These are phyloP conservation scores for Vanacampus margaritifer DNA, from an alignment of 2,113 vertebrate species.

Conservation along the genomic window DNA sequence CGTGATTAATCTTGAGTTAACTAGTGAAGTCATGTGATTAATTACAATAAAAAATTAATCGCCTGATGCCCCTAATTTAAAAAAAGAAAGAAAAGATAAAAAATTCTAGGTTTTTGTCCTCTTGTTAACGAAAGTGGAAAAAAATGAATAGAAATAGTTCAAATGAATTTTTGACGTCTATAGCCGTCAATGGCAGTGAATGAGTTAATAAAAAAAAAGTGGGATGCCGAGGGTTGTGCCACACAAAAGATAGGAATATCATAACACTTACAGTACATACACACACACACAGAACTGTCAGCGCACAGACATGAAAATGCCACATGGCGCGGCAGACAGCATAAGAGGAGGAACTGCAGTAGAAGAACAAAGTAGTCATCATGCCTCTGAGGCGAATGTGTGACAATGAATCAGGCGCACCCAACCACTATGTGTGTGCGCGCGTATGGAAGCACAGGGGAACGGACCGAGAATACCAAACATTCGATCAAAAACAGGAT, in stretches of 20 bases:
- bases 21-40: too few species aligned
- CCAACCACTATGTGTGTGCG: conserved; percentile 12
- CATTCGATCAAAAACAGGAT: not conserved
- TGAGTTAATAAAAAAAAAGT: too few species aligned
- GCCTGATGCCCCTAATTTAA: too few species aligned
- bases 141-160: too few species aligned
- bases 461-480: not conserved
- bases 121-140: too few species aligned
- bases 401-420: conserved; percentile 39
- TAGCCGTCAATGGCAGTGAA: too few species aligned
- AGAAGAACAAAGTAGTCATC: conserved; percentile 52
- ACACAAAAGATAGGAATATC: not conserved
- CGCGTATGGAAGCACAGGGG: conserved; percentile 6
- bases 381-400: conserved; percentile 27
- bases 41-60: too few species aligned
- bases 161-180: too few species aligned
- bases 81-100: too few species aligned
- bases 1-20: too few species aligned
- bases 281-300: not conserved
- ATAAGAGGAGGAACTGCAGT: conserved; percentile 5
- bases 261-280: not conserved
- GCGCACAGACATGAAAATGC: conserved; percentile 32
- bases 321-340: conserved; percentile 23
- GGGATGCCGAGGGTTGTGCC: too few species aligned
- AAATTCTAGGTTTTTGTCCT: too few species aligned